Evolutionary conservation across 2,888 invertebrate species (phyloP), one percentile per base, ranked within the genome.

Genomic region (Cybosia mesomella): DNA sequence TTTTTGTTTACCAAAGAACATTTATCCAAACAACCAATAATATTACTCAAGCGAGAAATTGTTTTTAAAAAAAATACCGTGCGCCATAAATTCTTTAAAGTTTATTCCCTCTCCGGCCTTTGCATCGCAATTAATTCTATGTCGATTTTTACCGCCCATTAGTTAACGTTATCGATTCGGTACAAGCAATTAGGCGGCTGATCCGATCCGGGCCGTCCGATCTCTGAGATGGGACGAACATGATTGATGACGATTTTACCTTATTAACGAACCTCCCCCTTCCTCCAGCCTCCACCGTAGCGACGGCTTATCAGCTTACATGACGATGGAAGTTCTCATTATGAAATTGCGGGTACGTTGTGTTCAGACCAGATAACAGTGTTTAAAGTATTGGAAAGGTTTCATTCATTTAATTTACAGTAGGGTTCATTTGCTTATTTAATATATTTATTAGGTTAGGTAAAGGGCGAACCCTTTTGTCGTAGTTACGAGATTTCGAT

Each of bases 231-330:
- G 73, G 65, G 62, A 71, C 84, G 84, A 87, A 86, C 90, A 91
- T 94, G 94, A 94, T 93, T 92, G 92, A 94, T 94, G 91, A 77
- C 83, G 87, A 86, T 89, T 86, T 89, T 85, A 87, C 71, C 83
- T 84, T 84, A 84, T 87, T 84, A 85, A 75, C 71, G 68, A 77
- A 81, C 68, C 71, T 76, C 75, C 73, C 77, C 76, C 77, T 74
- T 68, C 73, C 72, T 67, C 10, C 49, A 18, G 18, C n/a, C 71
- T 67, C 58, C 67, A 49, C 24, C 55, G n/a, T n/a, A n/a, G n/a
- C n/a, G 73, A 60, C 59, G 68, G 72, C 83, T 83, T 85, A 85
- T 86, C 86, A 77, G 80, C 76, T 76, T 85, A 85, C 82, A 81
- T 70, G 76, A 85, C 85, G 84, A 83, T 83, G 81, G 82, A 82